Evolutionary conservation across 2,888 invertebrate species (phyloP), one percentile per base, ranked within the genome.

Genomic region (Dione juno): DNA sequence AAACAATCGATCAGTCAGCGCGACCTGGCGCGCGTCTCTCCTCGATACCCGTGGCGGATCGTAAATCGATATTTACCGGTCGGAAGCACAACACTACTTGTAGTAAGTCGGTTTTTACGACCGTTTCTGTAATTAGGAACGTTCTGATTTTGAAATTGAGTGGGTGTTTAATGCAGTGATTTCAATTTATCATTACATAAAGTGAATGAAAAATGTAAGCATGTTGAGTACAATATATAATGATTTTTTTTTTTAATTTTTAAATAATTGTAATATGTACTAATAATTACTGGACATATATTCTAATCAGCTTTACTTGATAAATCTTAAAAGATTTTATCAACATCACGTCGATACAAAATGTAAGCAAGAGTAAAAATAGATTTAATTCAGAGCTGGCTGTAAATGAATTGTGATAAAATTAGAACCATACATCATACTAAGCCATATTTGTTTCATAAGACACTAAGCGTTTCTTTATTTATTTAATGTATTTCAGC

Each of bases 1-100:
- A 91, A 91, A 91, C 92, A 92, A 82, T 82, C 81, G 83, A 88
- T 92, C 92, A 84, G 77, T 92, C 89, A 82, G 74, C 90, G 82
- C 83, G 86, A 82, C 83, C 90, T 91, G 89, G 88, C 85, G 84
- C 87, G 85, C 82, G 83, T 81, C 87, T 85, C 84, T 89, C 90
- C 82, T 77, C 90, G 81, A 87, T 80, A 81, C 75, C 81, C 83
- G 83, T 83, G 87, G 82, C 85, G 80, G 87, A 81, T 88, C 89
- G 87, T 90, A 88, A 90, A 91, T 89, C 87, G 87, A 89, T 84
- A 87, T 85, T 81, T 84, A 82, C 81, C 81, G 79, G 80, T 76
- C 75, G 70, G 76, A 72, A 79, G 81, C 79, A 82, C 88, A 87
- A 85, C 88, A 87, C 88, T 88, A 87, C 81, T 84, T 79, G 80